These are phyloP conservation scores for Spinus pinus DNA, from an alignment of 2,797 vertebrate species.

Conservation along the genomic window DNA sequence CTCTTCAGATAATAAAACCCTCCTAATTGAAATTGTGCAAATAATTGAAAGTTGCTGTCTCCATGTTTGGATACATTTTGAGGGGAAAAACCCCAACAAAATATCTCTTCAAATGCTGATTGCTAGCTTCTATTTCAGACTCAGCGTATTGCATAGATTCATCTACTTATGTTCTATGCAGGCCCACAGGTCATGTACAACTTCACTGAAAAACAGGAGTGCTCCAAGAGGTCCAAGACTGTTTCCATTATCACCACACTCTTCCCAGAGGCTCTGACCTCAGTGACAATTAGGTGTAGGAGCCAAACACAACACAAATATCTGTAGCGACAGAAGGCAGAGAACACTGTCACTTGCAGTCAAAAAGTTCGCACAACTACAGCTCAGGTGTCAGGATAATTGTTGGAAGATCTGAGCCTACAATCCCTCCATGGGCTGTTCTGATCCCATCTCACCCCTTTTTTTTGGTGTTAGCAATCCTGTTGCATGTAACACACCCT, in stretches of 20 bases:
- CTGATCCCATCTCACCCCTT: background rate
- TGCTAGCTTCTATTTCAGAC: background rate
- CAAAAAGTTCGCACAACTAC: background rate
- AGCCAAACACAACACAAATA: background rate
- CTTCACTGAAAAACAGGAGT: background rate
- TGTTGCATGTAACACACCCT: background rate
- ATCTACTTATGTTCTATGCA: background rate
- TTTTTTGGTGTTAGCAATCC: background rate
- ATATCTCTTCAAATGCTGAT: background rate
- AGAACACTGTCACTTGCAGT: background rate
- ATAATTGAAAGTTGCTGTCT: background rate
- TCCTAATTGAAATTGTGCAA: background rate
- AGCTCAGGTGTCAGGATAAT: background rate
- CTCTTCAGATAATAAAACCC: background rate
- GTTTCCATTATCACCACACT: background rate
- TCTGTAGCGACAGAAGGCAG: background rate
- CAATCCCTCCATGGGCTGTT: background rate
- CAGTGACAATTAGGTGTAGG: accelerated
- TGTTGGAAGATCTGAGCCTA: background rate
- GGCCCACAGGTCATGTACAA: background rate
- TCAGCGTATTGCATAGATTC: background rate
- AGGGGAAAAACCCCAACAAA: accelerated
- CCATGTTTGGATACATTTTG: background rate
- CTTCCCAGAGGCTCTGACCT: background rate
- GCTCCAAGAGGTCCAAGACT: background rate